Base-by-base conservation (phyloP, 2,113 vertebrate species). In the Xiphophorus maculatus region DNA sequence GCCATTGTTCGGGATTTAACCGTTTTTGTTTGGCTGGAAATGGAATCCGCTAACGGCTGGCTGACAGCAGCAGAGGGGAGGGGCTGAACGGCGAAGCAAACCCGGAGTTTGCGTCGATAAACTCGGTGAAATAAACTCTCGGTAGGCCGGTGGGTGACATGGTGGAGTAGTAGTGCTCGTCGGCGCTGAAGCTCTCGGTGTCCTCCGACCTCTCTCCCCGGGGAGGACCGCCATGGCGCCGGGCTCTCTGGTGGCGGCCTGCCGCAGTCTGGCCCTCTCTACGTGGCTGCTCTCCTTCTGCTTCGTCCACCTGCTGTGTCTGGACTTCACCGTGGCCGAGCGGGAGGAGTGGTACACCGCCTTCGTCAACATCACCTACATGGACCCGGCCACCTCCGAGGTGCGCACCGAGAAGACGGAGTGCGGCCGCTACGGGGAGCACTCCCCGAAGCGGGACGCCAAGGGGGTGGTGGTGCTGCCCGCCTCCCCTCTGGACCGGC, bases 261-360 rank as follows among this genome's bases (percentile, higher is more conserved):
- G 97, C 96, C 96, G 97, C 95, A 98, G 96, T 88, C 95, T 98
- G 95, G 97, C 97, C 73, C 96, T 98, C 87, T 98, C 97, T 88
- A 98, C 96, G 93, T 97, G 97, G 97, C 96, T 98, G 93, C 95
- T 98, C 65, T 97, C 97, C 92, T 97, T 98, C 94, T 98, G 97
- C 94, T 98, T 97, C 93, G 96, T 99, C 82, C 98, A 98, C 95
- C 93, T 98, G 90, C 94, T 98, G 76, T 97, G 97, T 88, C 91
- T 98, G 95, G 98, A 98, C 94, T 98, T 99, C 91, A 99, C 98
- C 11, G 97, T 97, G 94, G 97, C 98, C 54, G 98, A 97, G 93
- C 96, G 97, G 84, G 97, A 99, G 95, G 98, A 99, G 89, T 99
- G 98, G 98, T 99, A 99, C 96, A 99, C 98, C 63, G 98, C 98